phyloP scores from a whole-genome alignment of 2,797 vertebrate genomes.

The Tragopan temminckii region DNA sequence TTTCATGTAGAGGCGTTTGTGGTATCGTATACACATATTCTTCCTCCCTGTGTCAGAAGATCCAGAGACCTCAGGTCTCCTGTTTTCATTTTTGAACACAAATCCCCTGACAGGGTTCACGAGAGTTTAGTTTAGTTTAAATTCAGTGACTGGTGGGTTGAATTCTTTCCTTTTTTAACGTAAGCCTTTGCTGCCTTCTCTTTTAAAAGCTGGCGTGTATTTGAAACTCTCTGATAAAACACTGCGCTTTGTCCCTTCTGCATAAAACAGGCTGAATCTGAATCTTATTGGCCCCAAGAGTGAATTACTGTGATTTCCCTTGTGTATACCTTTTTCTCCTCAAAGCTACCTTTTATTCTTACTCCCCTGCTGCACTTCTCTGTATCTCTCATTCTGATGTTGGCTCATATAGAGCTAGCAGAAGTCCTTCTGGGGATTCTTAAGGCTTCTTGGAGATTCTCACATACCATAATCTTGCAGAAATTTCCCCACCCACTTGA shows the following conservation, averaged over 20 bases:
- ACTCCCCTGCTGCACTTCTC: background rate
- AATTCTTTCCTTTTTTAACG: conserved; percentile 26
- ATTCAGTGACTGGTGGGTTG: conserved; percentile 30
- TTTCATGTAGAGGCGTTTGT: conserved; percentile 3
- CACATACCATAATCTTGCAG: fast-evolving
- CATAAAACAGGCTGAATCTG: background rate
- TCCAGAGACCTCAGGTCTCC: background rate
- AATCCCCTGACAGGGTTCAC: conserved; percentile 5
- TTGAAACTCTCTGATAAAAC: conserved; percentile 8
- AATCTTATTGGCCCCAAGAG: background rate
- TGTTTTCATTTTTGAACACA: conserved; percentile 21
- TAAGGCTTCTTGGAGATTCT: conserved; percentile 1
- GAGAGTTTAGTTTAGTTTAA: conserved; percentile 51
- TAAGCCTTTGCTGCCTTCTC: background rate
- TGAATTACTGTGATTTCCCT: conserved; percentile 5
- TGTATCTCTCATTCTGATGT: background rate
- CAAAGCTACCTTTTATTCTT: conserved; percentile 5
- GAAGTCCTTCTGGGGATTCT: background rate
- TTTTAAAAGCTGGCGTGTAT: conserved; percentile 9
- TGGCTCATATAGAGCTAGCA: background rate
- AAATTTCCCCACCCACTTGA: background rate
- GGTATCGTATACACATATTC: conserved; percentile 22
- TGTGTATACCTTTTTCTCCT: background rate
- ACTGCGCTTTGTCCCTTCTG: background rate
- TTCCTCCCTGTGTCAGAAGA: background rate